Conservation (phyloP, 2,888 invertebrate genomes). For the Polymixis lichenea region DNA sequence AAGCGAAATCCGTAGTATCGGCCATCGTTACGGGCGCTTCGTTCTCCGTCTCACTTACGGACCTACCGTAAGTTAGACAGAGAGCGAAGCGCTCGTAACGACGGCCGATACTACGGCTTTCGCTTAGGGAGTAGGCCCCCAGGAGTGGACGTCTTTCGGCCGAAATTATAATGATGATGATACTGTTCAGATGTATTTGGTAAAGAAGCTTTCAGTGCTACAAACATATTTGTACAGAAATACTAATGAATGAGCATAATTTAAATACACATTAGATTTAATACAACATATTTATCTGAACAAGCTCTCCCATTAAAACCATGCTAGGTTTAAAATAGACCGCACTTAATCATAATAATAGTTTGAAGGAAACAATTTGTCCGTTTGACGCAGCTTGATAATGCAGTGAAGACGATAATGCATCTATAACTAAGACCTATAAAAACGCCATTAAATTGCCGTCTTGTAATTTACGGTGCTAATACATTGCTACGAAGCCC, state of each 20-base stretch:
- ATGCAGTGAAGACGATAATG: conserved; percentile 27
- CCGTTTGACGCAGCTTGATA: conserved; percentile 24
- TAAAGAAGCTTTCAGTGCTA: background rate
- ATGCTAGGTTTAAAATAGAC: conserved; percentile 13
- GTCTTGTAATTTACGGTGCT: conserved; percentile 39
- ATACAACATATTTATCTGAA: background rate
- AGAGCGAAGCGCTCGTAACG: no score
- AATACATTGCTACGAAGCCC: conserved; percentile 42
- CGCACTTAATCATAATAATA: conserved; percentile 14
- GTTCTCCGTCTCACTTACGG: no score
- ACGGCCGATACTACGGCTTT: no score
- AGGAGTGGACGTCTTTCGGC: no score
- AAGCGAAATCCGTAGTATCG: no score
- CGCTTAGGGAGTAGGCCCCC: no score
- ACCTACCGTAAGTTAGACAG: no score
- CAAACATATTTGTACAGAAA: background rate
- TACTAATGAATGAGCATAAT: conserved; percentile 1
- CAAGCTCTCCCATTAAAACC: conserved; percentile 1
- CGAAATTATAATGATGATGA: no score
- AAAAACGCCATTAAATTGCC: conserved; percentile 44
- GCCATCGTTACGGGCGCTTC: no score
- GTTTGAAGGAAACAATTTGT: conserved; percentile 26
- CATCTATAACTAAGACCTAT: conserved; percentile 27
- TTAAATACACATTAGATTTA: background rate
- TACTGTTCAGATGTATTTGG: no score